A percentile compares a stretch with the other conserved stretches of the same genome.
Evolutionary conservation across 2,888 invertebrate genomes (phyloP).

Genomic region (Maniola hyperantus): DNA sequence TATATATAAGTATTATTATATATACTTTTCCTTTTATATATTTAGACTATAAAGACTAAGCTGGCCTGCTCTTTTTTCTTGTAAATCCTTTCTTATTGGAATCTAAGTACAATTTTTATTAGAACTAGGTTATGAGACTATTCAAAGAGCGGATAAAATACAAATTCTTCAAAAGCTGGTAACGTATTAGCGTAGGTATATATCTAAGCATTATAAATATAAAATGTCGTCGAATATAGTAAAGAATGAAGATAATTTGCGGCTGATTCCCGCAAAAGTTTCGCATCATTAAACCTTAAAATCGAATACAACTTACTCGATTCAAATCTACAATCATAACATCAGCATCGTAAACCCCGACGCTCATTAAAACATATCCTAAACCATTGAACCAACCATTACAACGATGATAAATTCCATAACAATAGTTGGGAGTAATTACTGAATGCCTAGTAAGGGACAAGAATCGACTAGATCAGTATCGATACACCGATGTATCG

Average conservation of each 20-base stretch:
- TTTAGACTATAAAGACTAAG: no score
- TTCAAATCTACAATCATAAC: slow-evolving; percentile 33
- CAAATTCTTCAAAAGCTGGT: no score
- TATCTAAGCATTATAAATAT: no score
- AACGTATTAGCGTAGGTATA: no score
- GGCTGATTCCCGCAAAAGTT: neutral
- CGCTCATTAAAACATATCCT: slow-evolving; percentile 43
- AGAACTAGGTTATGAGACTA: no score
- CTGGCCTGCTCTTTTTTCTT: no score
- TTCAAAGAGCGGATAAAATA: no score
- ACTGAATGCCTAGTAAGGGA: slow-evolving; percentile 72
- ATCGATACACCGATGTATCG: slow-evolving; percentile 59
- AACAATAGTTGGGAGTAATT: slow-evolving; percentile 73
- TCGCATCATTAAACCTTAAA: slow-evolving; percentile 7
- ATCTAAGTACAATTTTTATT: no score
- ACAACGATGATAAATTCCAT: slow-evolving; percentile 61
- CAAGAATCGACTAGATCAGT: slow-evolving; percentile 69
- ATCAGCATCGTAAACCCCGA: slow-evolving; percentile 25
- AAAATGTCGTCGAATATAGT: neutral
- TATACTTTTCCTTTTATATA: no score
- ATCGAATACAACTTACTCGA: slow-evolving; percentile 28
- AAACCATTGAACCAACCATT: slow-evolving; percentile 34
- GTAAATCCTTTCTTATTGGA: no score
- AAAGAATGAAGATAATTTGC: neutral
- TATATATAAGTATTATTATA: no score